A percentile compares a stretch with the other conserved stretches of the same genome.
Conservation (phyloP, 2,888 invertebrate species). For the Ennomos fuscantarius region DNA sequence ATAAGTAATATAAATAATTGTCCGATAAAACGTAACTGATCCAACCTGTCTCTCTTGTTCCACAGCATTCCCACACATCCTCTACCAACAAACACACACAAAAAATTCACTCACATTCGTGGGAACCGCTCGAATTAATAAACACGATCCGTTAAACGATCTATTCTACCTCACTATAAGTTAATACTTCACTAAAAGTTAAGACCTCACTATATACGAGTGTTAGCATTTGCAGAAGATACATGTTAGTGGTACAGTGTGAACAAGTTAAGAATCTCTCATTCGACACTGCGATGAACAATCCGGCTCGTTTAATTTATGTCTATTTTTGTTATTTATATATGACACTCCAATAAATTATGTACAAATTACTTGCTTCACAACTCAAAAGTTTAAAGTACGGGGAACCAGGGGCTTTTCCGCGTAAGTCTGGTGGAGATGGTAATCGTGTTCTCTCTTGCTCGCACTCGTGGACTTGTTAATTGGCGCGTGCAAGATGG, state of each 20-base stretch:
- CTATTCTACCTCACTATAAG: conserved; percentile 27
- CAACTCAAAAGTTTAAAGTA: too few species aligned
- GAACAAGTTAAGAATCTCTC: conserved; percentile 16
- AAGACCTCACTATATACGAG: not conserved
- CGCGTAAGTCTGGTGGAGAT: too few species aligned
- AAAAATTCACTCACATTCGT: conserved; percentile 35
- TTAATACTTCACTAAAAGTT: too few species aligned
- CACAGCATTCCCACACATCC: conserved; percentile 16
- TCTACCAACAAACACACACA: conserved; percentile 21
- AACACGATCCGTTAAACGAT: conserved; percentile 40
- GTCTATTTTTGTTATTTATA: too few species aligned
- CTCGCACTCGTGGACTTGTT: too few species aligned
- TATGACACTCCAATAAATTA: too few species aligned
- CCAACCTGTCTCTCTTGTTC: not conserved
- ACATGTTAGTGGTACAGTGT: conserved; percentile 14
- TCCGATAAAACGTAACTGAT: too few species aligned
- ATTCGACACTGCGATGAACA: not conserved
- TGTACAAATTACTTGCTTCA: too few species aligned
- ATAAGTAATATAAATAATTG: not conserved
- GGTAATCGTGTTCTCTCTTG: too few species aligned
- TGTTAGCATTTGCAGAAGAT: conserved; percentile 20
- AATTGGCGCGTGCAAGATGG: too few species aligned
- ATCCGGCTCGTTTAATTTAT: too few species aligned
- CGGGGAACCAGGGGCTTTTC: too few species aligned
- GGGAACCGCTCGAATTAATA: conserved; percentile 36